Evolutionary conservation across 2,888 invertebrate genomes (phyloP).

Genomic region (Julus scandinavius): DNA sequence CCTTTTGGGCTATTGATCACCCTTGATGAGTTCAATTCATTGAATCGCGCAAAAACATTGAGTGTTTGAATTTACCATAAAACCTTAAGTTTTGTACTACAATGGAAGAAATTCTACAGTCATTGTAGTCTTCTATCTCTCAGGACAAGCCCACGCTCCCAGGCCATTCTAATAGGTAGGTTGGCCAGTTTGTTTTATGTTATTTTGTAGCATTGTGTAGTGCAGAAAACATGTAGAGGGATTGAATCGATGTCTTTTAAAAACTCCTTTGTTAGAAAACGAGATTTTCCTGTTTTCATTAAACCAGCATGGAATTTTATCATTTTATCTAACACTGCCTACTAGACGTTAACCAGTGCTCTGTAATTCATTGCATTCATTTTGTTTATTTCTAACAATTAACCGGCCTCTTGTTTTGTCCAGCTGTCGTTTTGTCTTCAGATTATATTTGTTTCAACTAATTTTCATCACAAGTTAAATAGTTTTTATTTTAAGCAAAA

Average conservation of each 20-base stretch:
- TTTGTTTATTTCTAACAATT: not conserved
- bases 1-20: not conserved
- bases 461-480: not conserved
- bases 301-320: not conserved
- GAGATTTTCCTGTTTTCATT: not conserved
- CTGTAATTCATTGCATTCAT: not conserved
- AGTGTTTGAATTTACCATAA: not conserved
- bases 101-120: conserved; percentile 8
- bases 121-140: conserved; percentile 44
- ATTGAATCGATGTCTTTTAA: not conserved
- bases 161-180: conserved; percentile 49
- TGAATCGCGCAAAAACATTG: not conserved
- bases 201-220: conserved; percentile 44
- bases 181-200: conserved; percentile 48
- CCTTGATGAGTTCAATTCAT: conserved; percentile 6
- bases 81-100: conserved; percentile 6
- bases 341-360: not conserved
- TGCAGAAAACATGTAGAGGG: not conserved
- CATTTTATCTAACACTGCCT: conserved; percentile 20
- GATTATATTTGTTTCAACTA: not conserved
- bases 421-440: not conserved
- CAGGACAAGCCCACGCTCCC: conserved; percentile 47
- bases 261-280: not conserved
- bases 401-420: not conserved
- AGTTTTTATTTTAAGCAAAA: not conserved